phyloP scores from a whole-genome alignment of 2,113 vertebrate species.

The Sylvia atricapilla region DNA sequence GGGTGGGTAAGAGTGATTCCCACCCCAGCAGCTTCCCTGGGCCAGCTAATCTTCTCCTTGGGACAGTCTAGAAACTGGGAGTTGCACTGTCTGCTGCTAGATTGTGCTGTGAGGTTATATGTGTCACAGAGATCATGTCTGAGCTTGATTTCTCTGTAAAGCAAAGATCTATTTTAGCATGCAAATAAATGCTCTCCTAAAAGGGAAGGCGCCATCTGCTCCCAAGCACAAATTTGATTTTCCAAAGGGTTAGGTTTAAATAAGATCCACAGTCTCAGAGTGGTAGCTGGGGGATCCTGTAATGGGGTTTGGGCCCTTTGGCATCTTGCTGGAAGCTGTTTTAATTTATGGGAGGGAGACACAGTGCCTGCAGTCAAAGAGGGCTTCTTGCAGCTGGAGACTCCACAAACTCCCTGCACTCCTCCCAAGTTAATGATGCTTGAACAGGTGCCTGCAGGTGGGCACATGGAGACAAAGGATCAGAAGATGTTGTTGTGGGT shows the following conservation, averaged over 20 bases:
- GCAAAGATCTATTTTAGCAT: slow-evolving; percentile 3
- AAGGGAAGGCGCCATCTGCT: slow-evolving; percentile 43
- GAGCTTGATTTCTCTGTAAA: neutral
- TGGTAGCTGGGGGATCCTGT: neutral
- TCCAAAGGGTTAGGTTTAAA: slow-evolving; percentile 10
- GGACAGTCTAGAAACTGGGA: neutral
- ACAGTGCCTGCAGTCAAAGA: neutral
- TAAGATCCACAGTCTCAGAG: neutral
- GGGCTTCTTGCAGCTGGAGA: neutral
- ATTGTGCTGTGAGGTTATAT: neutral
- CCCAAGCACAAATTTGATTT: slow-evolving; percentile 12
- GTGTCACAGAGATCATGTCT: neutral
- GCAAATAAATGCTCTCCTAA: slow-evolving; percentile 10
- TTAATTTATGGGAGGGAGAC: neutral
- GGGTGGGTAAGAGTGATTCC: neutral
- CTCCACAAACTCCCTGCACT: neutral
- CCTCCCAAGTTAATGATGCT: neutral
- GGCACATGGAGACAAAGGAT: neutral
- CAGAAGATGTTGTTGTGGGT: neutral
- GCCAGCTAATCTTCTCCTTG: neutral
- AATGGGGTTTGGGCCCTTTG: neutral
- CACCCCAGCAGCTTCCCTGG: neutral
- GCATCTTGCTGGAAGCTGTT: neutral
- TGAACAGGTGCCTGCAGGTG: neutral
- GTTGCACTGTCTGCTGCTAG: neutral